These are phyloP conservation scores for Calosoma granatense DNA, from an alignment of 1,140 invertebrate genomes.

Conservation along the genomic window DNA sequence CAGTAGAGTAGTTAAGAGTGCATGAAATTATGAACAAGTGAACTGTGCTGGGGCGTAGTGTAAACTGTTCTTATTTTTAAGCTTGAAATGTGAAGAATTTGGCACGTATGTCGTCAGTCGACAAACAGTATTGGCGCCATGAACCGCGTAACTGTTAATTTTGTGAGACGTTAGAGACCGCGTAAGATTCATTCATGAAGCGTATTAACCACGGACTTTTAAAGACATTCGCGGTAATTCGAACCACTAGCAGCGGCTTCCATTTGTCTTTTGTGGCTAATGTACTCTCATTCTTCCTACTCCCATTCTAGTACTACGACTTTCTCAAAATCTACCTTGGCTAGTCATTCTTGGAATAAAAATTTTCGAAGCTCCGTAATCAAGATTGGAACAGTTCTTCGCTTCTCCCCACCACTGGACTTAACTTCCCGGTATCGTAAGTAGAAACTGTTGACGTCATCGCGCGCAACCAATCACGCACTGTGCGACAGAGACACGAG, in stretches of 20 bases:
- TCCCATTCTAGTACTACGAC: too few species aligned
- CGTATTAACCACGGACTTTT: too few species aligned
- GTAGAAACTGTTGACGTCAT: slow-evolving; percentile 2
- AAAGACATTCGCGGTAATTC: not conserved
- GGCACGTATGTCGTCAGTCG: not conserved
- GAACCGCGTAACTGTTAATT: not conserved
- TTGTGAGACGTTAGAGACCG: too few species aligned
- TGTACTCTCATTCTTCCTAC: not conserved
- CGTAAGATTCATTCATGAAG: not conserved
- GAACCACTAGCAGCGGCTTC: not conserved
- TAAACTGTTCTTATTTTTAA: not conserved
- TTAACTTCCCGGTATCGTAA: slow-evolving; percentile 2
- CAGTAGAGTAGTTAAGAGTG: too few species aligned
- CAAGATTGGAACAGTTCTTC: not conserved
- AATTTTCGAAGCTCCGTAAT: not conserved
- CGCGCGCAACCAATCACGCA: not conserved
- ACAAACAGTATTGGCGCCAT: not conserved
- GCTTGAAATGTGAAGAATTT: not conserved
- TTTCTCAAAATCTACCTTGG: too few species aligned
- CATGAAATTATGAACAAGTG: too few species aligned
- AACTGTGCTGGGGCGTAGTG: too few species aligned
- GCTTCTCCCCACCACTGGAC: not conserved
- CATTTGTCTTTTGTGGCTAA: not conserved
- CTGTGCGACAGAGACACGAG: not conserved
- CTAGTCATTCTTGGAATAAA: too few species aligned